A percentile compares a stretch with the other conserved stretches of the same genome.
Evolutionary conservation across 2,113 vertebrate species (phyloP).

Genomic region (Melanostigma gelatinosum): DNA sequence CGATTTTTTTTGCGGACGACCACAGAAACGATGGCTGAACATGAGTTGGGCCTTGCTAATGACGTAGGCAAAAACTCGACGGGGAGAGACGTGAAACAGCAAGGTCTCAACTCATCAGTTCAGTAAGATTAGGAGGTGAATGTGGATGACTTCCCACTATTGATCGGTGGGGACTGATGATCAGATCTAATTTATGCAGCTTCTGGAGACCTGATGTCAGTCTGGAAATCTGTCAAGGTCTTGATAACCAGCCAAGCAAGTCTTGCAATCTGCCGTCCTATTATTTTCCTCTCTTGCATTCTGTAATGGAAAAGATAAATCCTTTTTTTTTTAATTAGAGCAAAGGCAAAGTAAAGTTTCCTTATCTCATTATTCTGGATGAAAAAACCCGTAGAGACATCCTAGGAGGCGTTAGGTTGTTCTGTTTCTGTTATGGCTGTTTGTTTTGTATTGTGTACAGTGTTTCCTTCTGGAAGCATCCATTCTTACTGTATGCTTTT

Average conservation of each 20-base stretch:
- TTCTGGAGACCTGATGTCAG: conserved; percentile 60
- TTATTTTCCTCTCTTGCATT: conserved; percentile 64
- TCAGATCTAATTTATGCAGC: conserved; percentile 74
- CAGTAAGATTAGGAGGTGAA: conserved; percentile 68
- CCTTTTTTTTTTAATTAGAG: conserved; percentile 74
- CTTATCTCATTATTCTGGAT: conserved; percentile 74
- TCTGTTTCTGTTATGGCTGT: conserved; percentile 35
- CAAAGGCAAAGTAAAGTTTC: conserved; percentile 68
- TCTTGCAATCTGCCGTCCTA: conserved; percentile 57
- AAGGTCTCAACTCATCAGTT: conserved; percentile 72
- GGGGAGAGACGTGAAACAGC: conserved; percentile 54
- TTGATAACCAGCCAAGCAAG: conserved; percentile 73
- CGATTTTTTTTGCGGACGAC: conserved; percentile 58
- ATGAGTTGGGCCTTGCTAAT: conserved; percentile 57
- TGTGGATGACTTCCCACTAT: conserved; percentile 71
- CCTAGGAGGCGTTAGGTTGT: conserved; percentile 47
- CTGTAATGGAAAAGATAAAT: conserved; percentile 74
- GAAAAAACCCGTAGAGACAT: conserved; percentile 57
- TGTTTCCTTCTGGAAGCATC: conserved; percentile 38
- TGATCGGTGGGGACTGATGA: conserved; percentile 67
- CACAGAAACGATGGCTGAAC: conserved; percentile 56
- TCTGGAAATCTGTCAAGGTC: conserved; percentile 66
- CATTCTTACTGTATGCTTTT: conserved; percentile 11
- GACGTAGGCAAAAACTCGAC: conserved; percentile 43
- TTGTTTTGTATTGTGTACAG: conserved; percentile 47